A percentile compares a stretch with the other conserved stretches of the same genome.
phyloP scores from a whole-genome alignment of 2,888 invertebrate genomes.

The Polymixis flavicincta region DNA sequence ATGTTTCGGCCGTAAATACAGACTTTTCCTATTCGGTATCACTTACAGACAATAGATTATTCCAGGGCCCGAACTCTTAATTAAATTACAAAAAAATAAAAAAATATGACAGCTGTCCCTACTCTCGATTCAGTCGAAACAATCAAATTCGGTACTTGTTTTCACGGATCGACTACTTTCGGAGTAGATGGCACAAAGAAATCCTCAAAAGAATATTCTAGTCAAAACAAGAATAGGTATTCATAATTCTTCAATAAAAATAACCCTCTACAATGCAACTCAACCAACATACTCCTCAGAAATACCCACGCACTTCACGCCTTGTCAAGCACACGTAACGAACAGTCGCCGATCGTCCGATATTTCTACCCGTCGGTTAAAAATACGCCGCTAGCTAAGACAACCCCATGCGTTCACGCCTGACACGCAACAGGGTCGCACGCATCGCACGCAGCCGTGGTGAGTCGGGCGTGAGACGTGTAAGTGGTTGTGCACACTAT shows the following conservation, averaged over 20 bases:
- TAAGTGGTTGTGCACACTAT: constrained; percentile 34
- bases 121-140: too few species aligned
- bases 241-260: background rate
- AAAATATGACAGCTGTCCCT: too few species aligned
- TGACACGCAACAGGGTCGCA: constrained; percentile 53
- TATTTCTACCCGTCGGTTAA: constrained; percentile 57
- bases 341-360: constrained; percentile 26
- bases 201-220: background rate
- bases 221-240: background rate
- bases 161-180: too few species aligned
- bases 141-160: too few species aligned
- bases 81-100: too few species aligned
- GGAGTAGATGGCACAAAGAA: background rate
- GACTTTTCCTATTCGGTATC: too few species aligned
- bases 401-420: constrained; percentile 58
- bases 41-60: too few species aligned
- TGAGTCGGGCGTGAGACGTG: constrained; percentile 36
- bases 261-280: background rate
- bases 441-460: constrained; percentile 60
- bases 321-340: constrained; percentile 33
- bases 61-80: too few species aligned
- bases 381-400: constrained; percentile 60
- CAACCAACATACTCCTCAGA: constrained; percentile 42
- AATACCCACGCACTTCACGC: constrained; percentile 41
- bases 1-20: too few species aligned